Conservation (phyloP, 2,888 invertebrate genomes). For the Gisinianus flammeolus region DNA sequence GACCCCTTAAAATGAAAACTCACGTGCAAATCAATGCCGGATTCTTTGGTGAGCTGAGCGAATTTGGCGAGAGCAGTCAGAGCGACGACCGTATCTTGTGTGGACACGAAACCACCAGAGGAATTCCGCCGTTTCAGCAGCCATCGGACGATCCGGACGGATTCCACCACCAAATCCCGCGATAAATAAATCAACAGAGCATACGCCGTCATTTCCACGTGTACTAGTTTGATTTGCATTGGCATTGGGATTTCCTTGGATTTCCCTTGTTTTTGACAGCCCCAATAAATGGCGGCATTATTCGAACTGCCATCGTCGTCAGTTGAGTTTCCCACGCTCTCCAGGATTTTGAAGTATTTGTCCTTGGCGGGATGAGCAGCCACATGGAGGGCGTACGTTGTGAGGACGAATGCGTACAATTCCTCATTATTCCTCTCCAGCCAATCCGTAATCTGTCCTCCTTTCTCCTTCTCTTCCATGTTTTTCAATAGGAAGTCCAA, state of each 20-base stretch:
- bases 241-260: background rate
- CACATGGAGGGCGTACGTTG: constrained; percentile 76
- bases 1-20: background rate
- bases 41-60: constrained; percentile 10
- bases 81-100: constrained; percentile 61
- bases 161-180: constrained; percentile 61
- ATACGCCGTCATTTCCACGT: constrained; percentile 84
- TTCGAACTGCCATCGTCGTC: constrained; percentile 68
- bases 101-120: constrained; percentile 74
- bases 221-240: constrained; percentile 38
- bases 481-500: background rate
- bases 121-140: constrained; percentile 72
- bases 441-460: constrained; percentile 49
- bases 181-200: constrained; percentile 73
- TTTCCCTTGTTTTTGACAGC: too few relatives aligned
- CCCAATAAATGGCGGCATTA: constrained; percentile 76
- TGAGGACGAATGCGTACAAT: constrained; percentile 77
- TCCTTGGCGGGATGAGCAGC: constrained; percentile 75
- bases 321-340: constrained; percentile 62
- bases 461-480: constrained; percentile 59
- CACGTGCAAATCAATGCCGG: constrained; percentile 15
- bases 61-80: constrained; percentile 38
- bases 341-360: constrained; percentile 69
- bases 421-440: constrained; percentile 66
- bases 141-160: constrained; percentile 74